Base-by-base conservation (phyloP, 2,113 vertebrate genomes). In the Sporophila hypoxantha region DNA sequence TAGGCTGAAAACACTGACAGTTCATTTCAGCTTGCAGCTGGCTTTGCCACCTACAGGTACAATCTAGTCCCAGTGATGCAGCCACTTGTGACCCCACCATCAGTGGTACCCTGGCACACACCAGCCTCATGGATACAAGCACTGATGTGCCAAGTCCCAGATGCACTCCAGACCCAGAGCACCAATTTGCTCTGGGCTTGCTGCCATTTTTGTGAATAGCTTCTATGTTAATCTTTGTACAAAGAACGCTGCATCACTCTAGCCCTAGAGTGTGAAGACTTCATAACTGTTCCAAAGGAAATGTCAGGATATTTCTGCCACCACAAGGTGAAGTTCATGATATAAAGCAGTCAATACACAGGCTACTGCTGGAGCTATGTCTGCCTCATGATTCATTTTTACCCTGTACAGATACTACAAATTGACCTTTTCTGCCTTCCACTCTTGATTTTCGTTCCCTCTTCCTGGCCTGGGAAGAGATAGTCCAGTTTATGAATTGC, bases 111-210 rank as follows among this genome's bases (percentile, higher is more conserved):
- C 46, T 29, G 67, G 53, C 66, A 78, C 53, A 56, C 39, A 50
- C 34, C 27, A 1, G 0, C 29, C 16, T 10, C 14, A 8, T 1
- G 3, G 41, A 14, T 1, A 34, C 8, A 12, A 46, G 47, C 57
- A n/a, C 23, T 17, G 53, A 20, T 22, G 22, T 36, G 41, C 37
- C 46, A 59, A 10, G 49, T 52, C n/a, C 62, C 44, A 41, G 44
- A 36, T 13, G 29, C 9, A 14, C 41, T 86, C 74, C 87, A 65
- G 85, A 52, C 56, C 41, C 13, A 3, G 0, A 50, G 17, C 37
- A 69, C 3, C 14, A 12, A 19, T 60, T 49, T 46, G 16, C 56
- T 84, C 42, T 18, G 64, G 61, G 71, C 70, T 87, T 57, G 70
- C 19, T 90, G 70, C 62, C 46, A 18, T 34, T 78, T 85, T 55